phyloP scores from a whole-genome alignment of 2,113 vertebrate genomes.

The Jaculus jaculus region DNA sequence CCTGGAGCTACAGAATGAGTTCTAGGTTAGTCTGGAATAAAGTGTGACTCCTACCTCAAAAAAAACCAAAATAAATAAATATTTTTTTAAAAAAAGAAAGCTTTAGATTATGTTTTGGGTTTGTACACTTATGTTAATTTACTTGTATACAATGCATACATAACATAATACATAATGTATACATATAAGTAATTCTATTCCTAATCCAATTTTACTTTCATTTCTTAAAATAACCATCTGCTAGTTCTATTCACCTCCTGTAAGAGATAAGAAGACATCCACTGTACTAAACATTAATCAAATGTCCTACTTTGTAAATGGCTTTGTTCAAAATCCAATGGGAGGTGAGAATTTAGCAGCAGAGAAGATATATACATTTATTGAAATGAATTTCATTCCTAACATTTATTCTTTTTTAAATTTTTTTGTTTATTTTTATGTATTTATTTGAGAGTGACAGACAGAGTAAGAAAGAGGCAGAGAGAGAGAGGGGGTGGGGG shows the following conservation, averaged over 20 bases:
- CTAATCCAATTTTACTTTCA: constrained; percentile 44
- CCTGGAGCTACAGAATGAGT: too few species aligned
- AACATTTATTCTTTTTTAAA: constrained; percentile 35
- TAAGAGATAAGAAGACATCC: not conserved
- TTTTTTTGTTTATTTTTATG: too few species aligned
- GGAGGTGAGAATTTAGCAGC: not conserved
- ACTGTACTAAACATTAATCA: constrained; percentile 17
- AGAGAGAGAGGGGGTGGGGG: too few species aligned
- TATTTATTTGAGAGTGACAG: too few species aligned
- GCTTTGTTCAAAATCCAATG: not conserved
- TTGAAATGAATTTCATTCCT: constrained; percentile 12
- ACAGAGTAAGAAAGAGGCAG: too few species aligned
- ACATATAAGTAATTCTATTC: not conserved
- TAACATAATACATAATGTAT: not conserved
- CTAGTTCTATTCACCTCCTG: not conserved
- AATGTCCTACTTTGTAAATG: not conserved
- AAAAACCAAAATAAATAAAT: too few species aligned
- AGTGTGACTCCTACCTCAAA: too few species aligned
- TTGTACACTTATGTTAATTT: not conserved
- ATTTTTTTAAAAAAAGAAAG: too few species aligned
- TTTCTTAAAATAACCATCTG: constrained; percentile 13
- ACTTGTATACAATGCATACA: not conserved
- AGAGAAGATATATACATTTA: not conserved
- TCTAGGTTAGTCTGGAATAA: too few species aligned
- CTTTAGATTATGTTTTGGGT: not conserved